Evolutionary conservation across 2,888 invertebrate species (phyloP).

Genomic region (Idaea straminata): DNA sequence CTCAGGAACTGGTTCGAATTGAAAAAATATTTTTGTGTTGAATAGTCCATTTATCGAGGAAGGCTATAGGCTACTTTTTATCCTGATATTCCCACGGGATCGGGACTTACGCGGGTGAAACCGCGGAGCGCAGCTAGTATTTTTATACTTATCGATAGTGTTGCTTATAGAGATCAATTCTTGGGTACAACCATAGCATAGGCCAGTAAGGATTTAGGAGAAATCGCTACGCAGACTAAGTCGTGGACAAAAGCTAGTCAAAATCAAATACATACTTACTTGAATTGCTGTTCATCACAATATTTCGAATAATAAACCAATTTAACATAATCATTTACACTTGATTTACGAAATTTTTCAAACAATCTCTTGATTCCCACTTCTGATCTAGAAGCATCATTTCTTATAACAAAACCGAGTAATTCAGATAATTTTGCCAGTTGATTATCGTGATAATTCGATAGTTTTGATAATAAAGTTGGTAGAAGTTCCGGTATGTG

Average conservation of each 20-base stretch:
- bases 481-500: slow-evolving; percentile 37
- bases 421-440: slow-evolving; percentile 35
- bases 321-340: slow-evolving; percentile 42
- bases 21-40: too few relatives aligned
- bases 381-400: not conserved
- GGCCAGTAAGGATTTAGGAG: too few relatives aligned
- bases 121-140: too few relatives aligned
- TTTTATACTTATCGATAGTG: too few relatives aligned
- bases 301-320: slow-evolving; percentile 37
- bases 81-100: too few relatives aligned
- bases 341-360: slow-evolving; percentile 27
- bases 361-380: not conserved
- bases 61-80: too few relatives aligned
- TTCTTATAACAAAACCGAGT: slow-evolving; percentile 36
- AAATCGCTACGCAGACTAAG: not conserved
- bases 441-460: slow-evolving; percentile 2
- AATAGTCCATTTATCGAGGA: too few relatives aligned
- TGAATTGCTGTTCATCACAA: slow-evolving; percentile 46
- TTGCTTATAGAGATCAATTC: slow-evolving; percentile 1
- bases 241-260: too few relatives aligned
- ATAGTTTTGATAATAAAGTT: slow-evolving; percentile 20
- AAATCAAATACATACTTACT: slow-evolving; percentile 33
- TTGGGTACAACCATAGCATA: too few relatives aligned
- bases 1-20: too few relatives aligned
- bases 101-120: too few relatives aligned